Evolutionary conservation across 2,113 vertebrate species (phyloP).

Genomic region (Mastomys natalensis): DNA sequence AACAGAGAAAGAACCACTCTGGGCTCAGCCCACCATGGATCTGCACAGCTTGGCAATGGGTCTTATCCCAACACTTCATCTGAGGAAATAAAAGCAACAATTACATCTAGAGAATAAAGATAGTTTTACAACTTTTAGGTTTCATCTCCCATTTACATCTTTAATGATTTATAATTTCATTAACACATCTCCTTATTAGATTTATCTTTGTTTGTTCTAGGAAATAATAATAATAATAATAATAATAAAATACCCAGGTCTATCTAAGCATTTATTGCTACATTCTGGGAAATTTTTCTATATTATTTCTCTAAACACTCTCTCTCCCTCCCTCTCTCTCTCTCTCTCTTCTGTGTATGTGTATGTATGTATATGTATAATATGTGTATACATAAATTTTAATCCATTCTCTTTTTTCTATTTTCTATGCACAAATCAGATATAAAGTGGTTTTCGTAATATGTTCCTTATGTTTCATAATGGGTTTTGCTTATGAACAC

Average conservation of each 20-base stretch:
- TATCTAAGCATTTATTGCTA: background rate
- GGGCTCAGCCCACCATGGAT: too few species aligned
- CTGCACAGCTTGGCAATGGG: too few species aligned
- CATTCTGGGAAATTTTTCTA: background rate
- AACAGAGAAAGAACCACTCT: too few species aligned
- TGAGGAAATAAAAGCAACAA: too few species aligned
- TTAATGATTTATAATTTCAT: slow-evolving; percentile 2
- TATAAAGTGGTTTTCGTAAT: slow-evolving; percentile 17
- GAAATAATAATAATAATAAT: background rate
- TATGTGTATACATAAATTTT: background rate
- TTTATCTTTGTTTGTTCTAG: background rate
- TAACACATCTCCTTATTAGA: background rate
- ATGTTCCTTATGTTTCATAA: background rate
- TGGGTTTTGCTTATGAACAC: background rate
- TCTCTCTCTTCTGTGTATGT: too few species aligned
- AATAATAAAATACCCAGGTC: background rate
- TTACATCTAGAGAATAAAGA: too few species aligned
- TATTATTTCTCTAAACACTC: slow-evolving; percentile 12
- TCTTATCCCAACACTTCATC: too few species aligned
- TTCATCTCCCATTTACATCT: background rate
- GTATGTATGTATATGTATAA: too few species aligned
- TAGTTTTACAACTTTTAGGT: too few species aligned
- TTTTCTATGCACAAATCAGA: slow-evolving; percentile 6
- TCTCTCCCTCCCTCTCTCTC: background rate
- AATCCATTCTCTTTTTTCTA: background rate